Evolutionary conservation across 1,140 invertebrate species (phyloP).

Genomic region (Aphelenchoides besseyi): DNA sequence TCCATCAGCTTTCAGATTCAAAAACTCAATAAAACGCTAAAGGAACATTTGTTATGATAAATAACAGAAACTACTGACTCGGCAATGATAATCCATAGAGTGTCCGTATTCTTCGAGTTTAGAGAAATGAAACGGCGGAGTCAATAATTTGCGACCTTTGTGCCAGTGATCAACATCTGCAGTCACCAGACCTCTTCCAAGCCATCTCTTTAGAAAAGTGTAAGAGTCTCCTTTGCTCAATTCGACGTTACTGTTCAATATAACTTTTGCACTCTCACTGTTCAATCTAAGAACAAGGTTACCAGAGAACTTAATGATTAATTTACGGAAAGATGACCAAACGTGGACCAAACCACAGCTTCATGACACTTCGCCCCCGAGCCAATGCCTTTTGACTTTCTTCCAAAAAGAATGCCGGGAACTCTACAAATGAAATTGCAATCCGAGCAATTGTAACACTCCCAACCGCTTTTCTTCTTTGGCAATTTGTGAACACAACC

Average conservation of each 20-base stretch:
- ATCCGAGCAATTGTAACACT: neutral
- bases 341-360: neutral
- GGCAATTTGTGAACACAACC: conserved; percentile 3
- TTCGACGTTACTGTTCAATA: conserved; percentile 18
- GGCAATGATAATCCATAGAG: neutral
- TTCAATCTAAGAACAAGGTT: too few species aligned
- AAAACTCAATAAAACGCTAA: neutral
- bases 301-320: too few species aligned
- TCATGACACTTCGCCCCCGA: neutral
- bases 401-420: neutral
- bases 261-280: too few species aligned
- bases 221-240: conserved; percentile 12
- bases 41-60: neutral
- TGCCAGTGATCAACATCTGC: conserved; percentile 1
- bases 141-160: neutral
- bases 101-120: conserved; percentile 19
- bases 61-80: neutral
- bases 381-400: neutral
- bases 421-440: neutral
- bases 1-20: neutral
- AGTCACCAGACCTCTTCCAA: conserved; percentile 8
- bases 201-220: neutral
- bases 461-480: conserved; percentile 2
- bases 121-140: conserved; percentile 17
- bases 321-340: neutral